phyloP scores from a whole-genome alignment of 2,888 invertebrate species.

The Drosophila siamana region DNA sequence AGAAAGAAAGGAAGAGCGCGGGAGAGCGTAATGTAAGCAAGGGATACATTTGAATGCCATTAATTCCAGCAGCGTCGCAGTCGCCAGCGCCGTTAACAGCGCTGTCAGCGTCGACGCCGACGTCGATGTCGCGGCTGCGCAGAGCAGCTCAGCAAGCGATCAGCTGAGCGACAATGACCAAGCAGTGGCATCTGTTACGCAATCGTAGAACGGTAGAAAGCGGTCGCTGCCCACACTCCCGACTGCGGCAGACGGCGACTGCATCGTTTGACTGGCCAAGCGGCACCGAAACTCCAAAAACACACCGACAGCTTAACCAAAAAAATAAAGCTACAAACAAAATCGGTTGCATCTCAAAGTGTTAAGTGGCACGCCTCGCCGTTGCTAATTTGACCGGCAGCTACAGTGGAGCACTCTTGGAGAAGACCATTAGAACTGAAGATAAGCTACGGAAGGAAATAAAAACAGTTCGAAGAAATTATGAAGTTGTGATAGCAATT shows the following conservation, averaged over 20 bases:
- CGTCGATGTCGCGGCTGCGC: constrained; percentile 16
- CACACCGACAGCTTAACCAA: neutral
- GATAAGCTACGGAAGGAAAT: no score
- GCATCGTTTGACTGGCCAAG: constrained; percentile 61
- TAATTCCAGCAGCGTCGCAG: constrained; percentile 23
- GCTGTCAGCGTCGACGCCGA: constrained; percentile 7
- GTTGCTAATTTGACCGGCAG: constrained; percentile 30
- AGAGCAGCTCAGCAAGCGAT: constrained; percentile 14
- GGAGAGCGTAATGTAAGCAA: neutral
- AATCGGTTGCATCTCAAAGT: constrained; percentile 43
- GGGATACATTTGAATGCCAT: constrained; percentile 49
- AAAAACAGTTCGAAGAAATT: no score
- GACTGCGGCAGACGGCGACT: constrained; percentile 38
- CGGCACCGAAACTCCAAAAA: constrained; percentile 49
- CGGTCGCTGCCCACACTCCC: constrained; percentile 20
- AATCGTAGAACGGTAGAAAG: constrained; percentile 56
- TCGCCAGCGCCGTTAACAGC: neutral
- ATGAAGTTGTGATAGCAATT: no score
- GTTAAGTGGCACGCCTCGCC: constrained; percentile 62
- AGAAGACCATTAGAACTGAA: neutral
- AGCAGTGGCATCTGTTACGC: constrained; percentile 39
- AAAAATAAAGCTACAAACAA: constrained; percentile 23
- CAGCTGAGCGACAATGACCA: constrained; percentile 46
- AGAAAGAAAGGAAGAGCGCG: neutral
- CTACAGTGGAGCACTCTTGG: constrained; percentile 27